Conservation (phyloP, 2,113 vertebrate species). For the Gymnogyps californianus region DNA sequence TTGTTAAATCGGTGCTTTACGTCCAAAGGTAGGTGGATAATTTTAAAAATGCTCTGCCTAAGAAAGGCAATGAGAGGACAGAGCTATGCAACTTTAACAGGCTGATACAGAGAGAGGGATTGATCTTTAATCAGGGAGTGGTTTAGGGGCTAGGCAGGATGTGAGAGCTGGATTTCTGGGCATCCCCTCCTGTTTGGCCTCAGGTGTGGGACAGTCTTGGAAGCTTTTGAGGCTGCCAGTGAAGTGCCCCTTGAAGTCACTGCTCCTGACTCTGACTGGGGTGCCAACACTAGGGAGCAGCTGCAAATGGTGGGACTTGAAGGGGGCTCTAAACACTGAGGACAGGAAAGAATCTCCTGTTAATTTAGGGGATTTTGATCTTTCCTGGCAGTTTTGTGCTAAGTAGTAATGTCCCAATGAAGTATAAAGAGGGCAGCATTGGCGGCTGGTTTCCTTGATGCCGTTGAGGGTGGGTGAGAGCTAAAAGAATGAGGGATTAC, state of each 20-base stretch:
- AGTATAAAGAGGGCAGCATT: background rate
- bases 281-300: background rate
- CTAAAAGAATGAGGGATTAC: background rate
- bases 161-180: background rate
- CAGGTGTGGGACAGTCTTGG: background rate
- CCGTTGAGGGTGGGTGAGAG: background rate
- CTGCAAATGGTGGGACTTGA: background rate
- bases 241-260: background rate
- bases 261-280: background rate
- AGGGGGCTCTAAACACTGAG: background rate
- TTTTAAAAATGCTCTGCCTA: background rate
- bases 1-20: background rate
- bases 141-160: background rate
- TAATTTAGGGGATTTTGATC: background rate
- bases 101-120: background rate
- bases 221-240: background rate
- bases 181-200: background rate
- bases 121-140: background rate
- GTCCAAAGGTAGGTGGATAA: background rate
- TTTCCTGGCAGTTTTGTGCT: background rate
- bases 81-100: background rate
- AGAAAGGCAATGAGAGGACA: background rate
- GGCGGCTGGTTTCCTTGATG: background rate
- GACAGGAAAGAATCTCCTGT: rapidly evolving
- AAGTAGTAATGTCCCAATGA: background rate